Base-by-base conservation (phyloP, 2,888 invertebrate genomes). In the Ormyrus nitidulus region DNA sequence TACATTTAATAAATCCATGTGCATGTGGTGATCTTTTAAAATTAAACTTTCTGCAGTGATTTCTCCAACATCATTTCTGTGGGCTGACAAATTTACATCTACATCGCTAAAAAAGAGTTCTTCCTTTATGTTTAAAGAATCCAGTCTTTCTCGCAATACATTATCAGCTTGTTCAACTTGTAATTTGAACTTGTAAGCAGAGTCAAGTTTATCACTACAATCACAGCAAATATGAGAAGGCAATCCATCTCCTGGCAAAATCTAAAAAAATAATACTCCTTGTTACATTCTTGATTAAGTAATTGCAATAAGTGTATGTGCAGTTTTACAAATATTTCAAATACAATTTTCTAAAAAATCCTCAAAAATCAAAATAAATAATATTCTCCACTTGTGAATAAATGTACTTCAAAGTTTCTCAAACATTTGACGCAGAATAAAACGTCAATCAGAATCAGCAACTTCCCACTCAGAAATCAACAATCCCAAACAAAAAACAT, bases 101-200 rank as follows among this genome's bases (percentile, higher is more conserved):
- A 68, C 89, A 58, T 89, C 88, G 13, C 88, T 88, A 80, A 89
- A 89, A 81, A 90, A 90, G 34, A 90, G 79, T 65, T 90, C 89
- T 62, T 88, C 89, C 71, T 90, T 90, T 51, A 89, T 86, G 59
- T 86, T 86, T 10, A 89, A 80, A 6, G 85, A 84, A 46, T 88
- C 87, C 51, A 86, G 86, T 80, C 83, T 87, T 70, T 89, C 88
- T 77, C 88, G 83, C 5, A 90, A 83, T 10, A 89, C 85, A 49
- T 80, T 86, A 58, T 90, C 90, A 0, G 90, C 90, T 70, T 90
- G 89, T 75, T 90, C 90, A 0, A 90, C 89, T 84, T 90, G 90
- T 5, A 89, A 70, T 75, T 90, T 90, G 61, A 90, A 90, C 51
- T 90, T 89, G 68, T 90, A 90, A 0, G 90, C 88, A 0, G 86